Evolutionary conservation across 2,113 vertebrate genomes (phyloP).

Genomic region (Alces alces): DNA sequence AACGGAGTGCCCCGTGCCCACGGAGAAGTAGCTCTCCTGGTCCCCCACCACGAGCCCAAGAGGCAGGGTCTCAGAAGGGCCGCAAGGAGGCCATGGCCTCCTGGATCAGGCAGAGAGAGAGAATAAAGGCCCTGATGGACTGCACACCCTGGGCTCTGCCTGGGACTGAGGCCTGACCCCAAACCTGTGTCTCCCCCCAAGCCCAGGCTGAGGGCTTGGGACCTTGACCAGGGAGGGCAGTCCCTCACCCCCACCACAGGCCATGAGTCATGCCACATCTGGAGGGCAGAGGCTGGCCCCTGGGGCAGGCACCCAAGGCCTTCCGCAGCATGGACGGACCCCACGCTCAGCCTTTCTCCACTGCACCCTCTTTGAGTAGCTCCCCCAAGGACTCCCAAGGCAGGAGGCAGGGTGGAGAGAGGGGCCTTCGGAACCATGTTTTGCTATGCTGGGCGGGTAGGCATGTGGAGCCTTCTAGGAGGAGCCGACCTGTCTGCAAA

Average conservation of each 20-base stretch:
- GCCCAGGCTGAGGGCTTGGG: not conserved
- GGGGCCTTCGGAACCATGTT: not conserved
- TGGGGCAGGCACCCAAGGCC: rapidly evolving
- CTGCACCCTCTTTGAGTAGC: not conserved
- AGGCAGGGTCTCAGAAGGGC: not conserved
- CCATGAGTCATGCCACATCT: not conserved
- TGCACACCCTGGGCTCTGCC: not conserved
- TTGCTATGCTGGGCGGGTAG: not conserved
- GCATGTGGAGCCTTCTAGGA: not conserved
- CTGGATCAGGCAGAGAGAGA: not conserved
- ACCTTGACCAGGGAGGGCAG: not conserved
- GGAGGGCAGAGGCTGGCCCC: not conserved
- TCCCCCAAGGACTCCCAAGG: not conserved
- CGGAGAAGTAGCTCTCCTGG: not conserved
- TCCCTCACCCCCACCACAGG: not conserved
- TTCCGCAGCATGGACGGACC: no score
- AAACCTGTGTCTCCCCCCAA: not conserved
- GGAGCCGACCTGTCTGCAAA: not conserved
- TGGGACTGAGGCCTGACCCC: not conserved
- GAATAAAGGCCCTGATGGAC: not conserved
- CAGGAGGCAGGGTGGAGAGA: no score
- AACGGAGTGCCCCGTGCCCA: rapidly evolving
- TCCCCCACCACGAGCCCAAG: not conserved
- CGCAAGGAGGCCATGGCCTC: not conserved
- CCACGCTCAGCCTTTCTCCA: not conserved